A percentile compares a stretch with the other conserved stretches of the same genome.
phyloP scores from a whole-genome alignment of 2,113 vertebrate genomes.

The Rostratula benghalensis region DNA sequence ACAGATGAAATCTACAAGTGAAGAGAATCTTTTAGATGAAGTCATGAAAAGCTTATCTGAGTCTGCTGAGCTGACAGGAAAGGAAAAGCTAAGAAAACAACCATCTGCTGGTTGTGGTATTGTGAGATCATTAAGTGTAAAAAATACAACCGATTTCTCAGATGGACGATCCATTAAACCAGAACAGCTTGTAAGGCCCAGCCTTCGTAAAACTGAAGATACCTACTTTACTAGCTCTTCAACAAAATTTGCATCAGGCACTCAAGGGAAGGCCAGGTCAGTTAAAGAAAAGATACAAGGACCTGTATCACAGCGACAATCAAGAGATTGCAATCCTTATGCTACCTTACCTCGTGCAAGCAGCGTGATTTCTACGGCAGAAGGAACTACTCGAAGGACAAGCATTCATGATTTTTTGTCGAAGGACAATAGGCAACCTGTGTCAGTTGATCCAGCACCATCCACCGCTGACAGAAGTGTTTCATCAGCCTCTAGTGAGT shows the following conservation, averaged over 20 bases:
- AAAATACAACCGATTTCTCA: slow-evolving; percentile 66
- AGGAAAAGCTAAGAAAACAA: slow-evolving; percentile 72
- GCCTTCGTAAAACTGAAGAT: slow-evolving; percentile 85
- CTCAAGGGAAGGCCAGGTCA: slow-evolving; percentile 80
- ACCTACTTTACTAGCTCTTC: slow-evolving; percentile 79
- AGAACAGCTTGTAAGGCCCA: slow-evolving; percentile 72
- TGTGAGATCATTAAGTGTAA: slow-evolving; percentile 87
- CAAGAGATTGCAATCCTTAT: slow-evolving; percentile 81
- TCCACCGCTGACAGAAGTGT: slow-evolving; percentile 72
- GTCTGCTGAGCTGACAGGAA: slow-evolving; percentile 80
- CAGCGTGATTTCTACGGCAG: slow-evolving; percentile 96
- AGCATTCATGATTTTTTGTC: slow-evolving; percentile 97
- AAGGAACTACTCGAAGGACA: slow-evolving; percentile 92
- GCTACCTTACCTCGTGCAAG: slow-evolving; percentile 94
- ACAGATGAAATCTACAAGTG: slow-evolving; percentile 83
- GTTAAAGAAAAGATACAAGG: slow-evolving; percentile 83
- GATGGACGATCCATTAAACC: slow-evolving; percentile 75
- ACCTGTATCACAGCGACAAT: slow-evolving; percentile 72
- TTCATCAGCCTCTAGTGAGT: slow-evolving; percentile 91
- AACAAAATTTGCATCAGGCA: slow-evolving; percentile 70
- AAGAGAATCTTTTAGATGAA: slow-evolving; percentile 91
- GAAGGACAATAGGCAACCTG: slow-evolving; percentile 88
- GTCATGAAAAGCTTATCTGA: slow-evolving; percentile 86
- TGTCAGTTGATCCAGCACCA: slow-evolving; percentile 84
- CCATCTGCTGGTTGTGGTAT: slow-evolving; percentile 77